Base-by-base conservation (phyloP, 2,113 vertebrate genomes). In the Oncorhynchus mykiss region DNA sequence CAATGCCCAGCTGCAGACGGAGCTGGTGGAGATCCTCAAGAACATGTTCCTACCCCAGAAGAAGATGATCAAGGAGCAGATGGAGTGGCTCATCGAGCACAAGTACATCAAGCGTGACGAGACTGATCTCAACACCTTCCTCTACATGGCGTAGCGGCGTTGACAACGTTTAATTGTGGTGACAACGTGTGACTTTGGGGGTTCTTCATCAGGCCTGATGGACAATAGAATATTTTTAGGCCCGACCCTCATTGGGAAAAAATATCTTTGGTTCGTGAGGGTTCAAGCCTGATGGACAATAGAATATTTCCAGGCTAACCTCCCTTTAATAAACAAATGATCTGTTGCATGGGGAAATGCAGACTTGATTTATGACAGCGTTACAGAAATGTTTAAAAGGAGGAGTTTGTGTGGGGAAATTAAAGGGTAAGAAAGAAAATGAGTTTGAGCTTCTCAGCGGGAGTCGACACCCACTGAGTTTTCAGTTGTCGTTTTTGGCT, bases 31-130 rank as follows among this genome's bases (percentile, higher is more conserved):
- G 94, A 99, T 99, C 94, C 92, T 99, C 87, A 99, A 99, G 95
- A 99, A 99, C 90, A 99, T 99, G 98, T 99, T 99, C 92, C 96
- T 99, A 90, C 98, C 98, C 78, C 98, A 99, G 91, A 99, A 99
- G 95, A 99, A 99, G 94, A 99, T 99, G 97, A 99, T 99, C 93
- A 99, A 99, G 92, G 97, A 99, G 91, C 98, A 99, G 92, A 99
- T 99, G 0, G 97, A 99, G 88, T 99, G 98, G 97, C 96, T 99
- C 84, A 99, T 99, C 87, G 97, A 99, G 90, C 97, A 99, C 95
- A 99, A 99, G 87, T 99, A 99, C 89, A 99, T 99, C 88, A 95
- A 97, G 92, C 95, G 97, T 90, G 97, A 99, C 54, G 97, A 99
- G 89, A 95, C 95, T 0, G 97, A 99, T 90, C 96, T 99, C 94